Conservation (phyloP, 2,888 invertebrate genomes). For the Noctua janthina region DNA sequence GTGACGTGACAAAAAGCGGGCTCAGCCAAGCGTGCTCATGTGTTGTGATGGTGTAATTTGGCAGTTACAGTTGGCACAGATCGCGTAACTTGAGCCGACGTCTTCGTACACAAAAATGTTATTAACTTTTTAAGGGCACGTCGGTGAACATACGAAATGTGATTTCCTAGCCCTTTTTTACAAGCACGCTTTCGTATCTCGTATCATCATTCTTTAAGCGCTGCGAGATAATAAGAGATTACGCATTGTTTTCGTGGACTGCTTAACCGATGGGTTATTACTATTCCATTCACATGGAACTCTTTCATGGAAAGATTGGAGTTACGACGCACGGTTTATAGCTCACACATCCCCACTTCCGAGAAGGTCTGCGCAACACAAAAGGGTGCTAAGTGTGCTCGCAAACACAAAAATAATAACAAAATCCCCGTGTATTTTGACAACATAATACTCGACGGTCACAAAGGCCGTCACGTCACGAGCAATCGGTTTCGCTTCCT, state of each 20-base stretch:
- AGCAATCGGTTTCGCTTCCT: constrained; percentile 89
- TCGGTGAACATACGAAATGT: constrained; percentile 70
- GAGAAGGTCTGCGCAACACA: constrained; percentile 82
- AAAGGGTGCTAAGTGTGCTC: constrained; percentile 89
- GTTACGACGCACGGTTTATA: constrained; percentile 81
- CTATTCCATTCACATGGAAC: constrained; percentile 85
- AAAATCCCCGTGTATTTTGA: constrained; percentile 90
- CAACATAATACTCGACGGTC: constrained; percentile 89
- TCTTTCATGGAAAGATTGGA: constrained; percentile 84
- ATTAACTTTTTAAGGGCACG: constrained; percentile 84
- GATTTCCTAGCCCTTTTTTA: constrained; percentile 73
- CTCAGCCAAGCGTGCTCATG: constrained; percentile 86
- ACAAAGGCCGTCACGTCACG: constrained; percentile 89
- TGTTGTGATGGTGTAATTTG: constrained; percentile 88
- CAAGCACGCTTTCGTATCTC: constrained; percentile 70
- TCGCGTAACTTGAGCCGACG: constrained; percentile 81
- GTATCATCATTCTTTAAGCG: constrained; percentile 66
- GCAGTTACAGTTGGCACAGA: constrained; percentile 79
- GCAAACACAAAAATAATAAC: constrained; percentile 90
- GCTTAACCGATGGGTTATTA: constrained; percentile 77
- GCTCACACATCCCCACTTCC: constrained; percentile 85
- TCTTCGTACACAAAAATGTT: constrained; percentile 84
- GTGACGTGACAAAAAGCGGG: constrained; percentile 86
- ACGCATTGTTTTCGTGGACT: constrained; percentile 78
- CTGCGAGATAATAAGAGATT: constrained; percentile 69